phyloP scores from a whole-genome alignment of 2,113 vertebrate genomes.

The Alethe castanea region DNA sequence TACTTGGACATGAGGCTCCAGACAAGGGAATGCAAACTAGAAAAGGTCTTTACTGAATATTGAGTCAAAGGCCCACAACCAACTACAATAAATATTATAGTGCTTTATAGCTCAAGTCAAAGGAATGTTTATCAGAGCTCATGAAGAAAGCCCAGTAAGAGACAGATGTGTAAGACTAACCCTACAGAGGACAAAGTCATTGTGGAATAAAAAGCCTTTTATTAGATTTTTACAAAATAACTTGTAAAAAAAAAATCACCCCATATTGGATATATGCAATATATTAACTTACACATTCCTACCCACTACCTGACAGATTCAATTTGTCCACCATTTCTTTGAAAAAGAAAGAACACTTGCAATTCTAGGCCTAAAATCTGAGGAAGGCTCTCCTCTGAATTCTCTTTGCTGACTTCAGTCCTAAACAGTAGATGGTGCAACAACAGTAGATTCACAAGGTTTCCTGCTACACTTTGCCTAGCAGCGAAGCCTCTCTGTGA shows the following conservation, averaged over 20 bases:
- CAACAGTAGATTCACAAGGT: neutral
- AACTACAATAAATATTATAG: neutral
- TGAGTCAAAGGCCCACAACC: neutral
- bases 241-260: constrained; percentile 51
- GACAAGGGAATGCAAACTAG: neutral
- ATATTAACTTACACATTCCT: constrained; percentile 46
- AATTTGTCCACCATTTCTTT: neutral
- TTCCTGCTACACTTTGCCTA: neutral
- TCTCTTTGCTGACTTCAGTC: neutral
- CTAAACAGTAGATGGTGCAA: neutral
- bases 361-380: neutral
- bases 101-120: neutral
- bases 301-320: neutral
- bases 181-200: neutral
- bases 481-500: neutral
- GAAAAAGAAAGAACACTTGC: neutral
- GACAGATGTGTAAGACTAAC: neutral
- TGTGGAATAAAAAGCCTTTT: constrained; percentile 66
- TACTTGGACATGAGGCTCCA: neutral
- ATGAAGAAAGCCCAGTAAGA: neutral
- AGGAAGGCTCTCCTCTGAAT: neutral
- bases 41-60: neutral
- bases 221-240: constrained; percentile 74
- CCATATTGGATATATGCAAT: neutral
- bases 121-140: neutral